Percentiles rank a stretch among this genome's conserved stretches.
Conservation (phyloP, 2,113 vertebrate genomes). For the Manacus vitellinus region DNA sequence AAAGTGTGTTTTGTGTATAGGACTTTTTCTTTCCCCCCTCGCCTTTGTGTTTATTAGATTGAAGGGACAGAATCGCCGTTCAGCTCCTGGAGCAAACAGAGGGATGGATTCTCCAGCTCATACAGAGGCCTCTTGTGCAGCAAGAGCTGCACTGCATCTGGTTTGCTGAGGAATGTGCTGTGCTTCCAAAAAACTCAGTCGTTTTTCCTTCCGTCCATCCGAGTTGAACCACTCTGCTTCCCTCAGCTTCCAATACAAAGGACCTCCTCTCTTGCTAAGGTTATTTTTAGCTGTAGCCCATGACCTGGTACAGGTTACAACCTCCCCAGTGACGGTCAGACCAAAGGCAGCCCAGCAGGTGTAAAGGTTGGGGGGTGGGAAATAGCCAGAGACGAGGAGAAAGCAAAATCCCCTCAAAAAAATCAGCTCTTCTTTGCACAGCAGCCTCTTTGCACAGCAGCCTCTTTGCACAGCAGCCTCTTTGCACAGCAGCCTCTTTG, state of each 20-base stretch:
- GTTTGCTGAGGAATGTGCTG: neutral
- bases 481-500: neutral
- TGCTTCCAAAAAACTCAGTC: neutral
- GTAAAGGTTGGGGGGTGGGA: fast-evolving
- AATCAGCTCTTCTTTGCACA: too few species aligned
- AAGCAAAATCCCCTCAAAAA: neutral
- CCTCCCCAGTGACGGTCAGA: neutral
- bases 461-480: fast-evolving
- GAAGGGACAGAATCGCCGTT: neutral
- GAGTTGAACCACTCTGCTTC: neutral
- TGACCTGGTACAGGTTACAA: neutral
- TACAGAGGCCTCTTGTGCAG: slow-evolving; percentile 38
- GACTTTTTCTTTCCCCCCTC: neutral
- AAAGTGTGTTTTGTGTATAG: slow-evolving; percentile 9
- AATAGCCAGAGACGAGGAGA: too few species aligned
- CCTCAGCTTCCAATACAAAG: fast-evolving
- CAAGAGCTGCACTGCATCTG: neutral
- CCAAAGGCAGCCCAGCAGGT: fast-evolving
- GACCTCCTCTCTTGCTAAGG: neutral
- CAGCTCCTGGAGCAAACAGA: slow-evolving; percentile 18
- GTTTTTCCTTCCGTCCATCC: fast-evolving
- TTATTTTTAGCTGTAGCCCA: fast-evolving
- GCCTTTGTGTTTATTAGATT: neutral
- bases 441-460: neutral
- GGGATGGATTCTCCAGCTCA: neutral